Conservation (phyloP, 2,888 invertebrate genomes). For the Leucoma salicis region DNA sequence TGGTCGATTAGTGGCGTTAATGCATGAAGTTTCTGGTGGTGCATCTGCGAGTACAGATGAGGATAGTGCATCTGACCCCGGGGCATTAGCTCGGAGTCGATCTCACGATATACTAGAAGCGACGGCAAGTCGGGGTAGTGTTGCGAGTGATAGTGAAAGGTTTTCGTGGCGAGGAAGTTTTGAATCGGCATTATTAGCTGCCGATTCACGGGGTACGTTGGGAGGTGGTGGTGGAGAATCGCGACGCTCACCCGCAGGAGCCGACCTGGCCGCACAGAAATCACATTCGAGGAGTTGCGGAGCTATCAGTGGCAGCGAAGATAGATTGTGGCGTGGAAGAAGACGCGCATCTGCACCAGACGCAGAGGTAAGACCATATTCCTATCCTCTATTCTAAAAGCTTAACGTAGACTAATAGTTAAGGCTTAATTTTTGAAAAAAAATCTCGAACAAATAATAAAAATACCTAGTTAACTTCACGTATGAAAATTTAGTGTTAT, state of each 20-base stretch:
- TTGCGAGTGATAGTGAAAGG: slow-evolving; percentile 93
- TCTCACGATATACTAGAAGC: slow-evolving; percentile 91
- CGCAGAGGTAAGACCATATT: slow-evolving; percentile 65
- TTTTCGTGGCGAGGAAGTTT: slow-evolving; percentile 97
- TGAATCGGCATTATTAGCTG: slow-evolving; percentile 94
- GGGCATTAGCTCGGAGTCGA: slow-evolving; percentile 88
- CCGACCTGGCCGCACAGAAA: slow-evolving; percentile 89
- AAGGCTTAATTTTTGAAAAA: too few relatives aligned
- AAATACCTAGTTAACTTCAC: too few relatives aligned
- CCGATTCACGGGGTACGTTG: slow-evolving; percentile 91
- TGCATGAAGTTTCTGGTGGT: slow-evolving; percentile 95
- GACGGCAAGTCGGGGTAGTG: slow-evolving; percentile 81
- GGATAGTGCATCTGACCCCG: slow-evolving; percentile 87
- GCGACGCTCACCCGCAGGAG: slow-evolving; percentile 91
- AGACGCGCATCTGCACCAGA: slow-evolving; percentile 74
- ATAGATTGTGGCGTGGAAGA: slow-evolving; percentile 73
- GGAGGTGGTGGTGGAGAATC: slow-evolving; percentile 87
- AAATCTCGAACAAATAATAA: too few relatives aligned
- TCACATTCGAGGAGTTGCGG: slow-evolving; percentile 92
- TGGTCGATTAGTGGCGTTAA: slow-evolving; percentile 91
- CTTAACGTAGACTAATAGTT: too few relatives aligned
- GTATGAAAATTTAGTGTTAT: too few relatives aligned
- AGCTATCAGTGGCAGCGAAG: slow-evolving; percentile 89
- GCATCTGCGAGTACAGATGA: slow-evolving; percentile 88
- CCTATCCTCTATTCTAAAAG: too few relatives aligned